Evolutionary conservation across 2,888 invertebrate genomes (phyloP).

Genomic region (Dicyrtoma fusca): DNA sequence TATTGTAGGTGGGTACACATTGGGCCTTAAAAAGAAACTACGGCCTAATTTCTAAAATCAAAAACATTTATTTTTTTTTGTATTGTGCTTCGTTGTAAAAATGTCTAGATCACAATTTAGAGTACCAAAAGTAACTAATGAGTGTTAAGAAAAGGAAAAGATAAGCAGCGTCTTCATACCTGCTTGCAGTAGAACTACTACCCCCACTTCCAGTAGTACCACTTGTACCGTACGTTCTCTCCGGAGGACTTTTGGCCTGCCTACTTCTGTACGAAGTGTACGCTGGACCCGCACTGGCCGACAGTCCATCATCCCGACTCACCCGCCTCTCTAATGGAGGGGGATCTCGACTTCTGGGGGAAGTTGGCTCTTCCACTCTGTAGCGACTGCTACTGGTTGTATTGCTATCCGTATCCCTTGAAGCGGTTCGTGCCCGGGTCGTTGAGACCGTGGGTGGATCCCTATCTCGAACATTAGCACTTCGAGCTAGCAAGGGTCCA

Average conservation of each 20-base stretch:
- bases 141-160: too few relatives aligned
- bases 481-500: slow-evolving; percentile 75
- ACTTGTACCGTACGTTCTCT: slow-evolving; percentile 19
- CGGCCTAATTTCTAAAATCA: too few relatives aligned
- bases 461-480: slow-evolving; percentile 74
- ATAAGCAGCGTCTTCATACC: slow-evolving; percentile 2
- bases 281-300: background rate
- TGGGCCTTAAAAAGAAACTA: too few relatives aligned
- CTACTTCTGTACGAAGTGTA: slow-evolving; percentile 25
- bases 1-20: too few relatives aligned
- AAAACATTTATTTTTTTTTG: too few relatives aligned
- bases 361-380: slow-evolving; percentile 5
- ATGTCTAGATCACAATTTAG: too few relatives aligned
- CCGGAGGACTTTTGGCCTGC: slow-evolving; percentile 35
- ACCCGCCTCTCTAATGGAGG: slow-evolving; percentile 30
- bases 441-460: slow-evolving; percentile 19
- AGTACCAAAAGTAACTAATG: too few relatives aligned
- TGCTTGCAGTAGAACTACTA: slow-evolving; percentile 22
- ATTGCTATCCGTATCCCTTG: background rate
- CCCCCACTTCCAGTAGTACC: slow-evolving; percentile 11
- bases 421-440: background rate
- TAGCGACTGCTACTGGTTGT: background rate
- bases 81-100: too few relatives aligned
- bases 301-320: slow-evolving; percentile 30
- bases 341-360: slow-evolving; percentile 18